phyloP scores from a whole-genome alignment of 2,888 invertebrate genomes.

The Pseudococcus viburni region DNA sequence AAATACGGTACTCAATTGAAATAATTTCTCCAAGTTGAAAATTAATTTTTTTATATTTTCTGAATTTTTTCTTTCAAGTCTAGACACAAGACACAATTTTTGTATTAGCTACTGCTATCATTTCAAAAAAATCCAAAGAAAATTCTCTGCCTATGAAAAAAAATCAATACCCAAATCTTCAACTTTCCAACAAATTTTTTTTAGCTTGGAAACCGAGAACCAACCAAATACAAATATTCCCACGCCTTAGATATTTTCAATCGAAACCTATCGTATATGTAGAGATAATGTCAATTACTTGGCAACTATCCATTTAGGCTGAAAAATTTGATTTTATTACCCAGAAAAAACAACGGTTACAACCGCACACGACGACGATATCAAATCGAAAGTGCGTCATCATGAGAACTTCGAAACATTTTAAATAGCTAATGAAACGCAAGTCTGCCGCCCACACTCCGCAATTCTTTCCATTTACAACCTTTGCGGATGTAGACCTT shows the following conservation, averaged over 20 bases:
- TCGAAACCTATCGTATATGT: neutral
- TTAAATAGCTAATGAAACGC: conserved; percentile 5
- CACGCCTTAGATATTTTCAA: neutral
- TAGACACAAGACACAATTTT: too few relatives aligned
- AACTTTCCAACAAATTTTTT: too few relatives aligned
- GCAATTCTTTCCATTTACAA: neutral
- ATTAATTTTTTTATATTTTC: too few relatives aligned
- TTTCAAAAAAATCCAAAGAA: too few relatives aligned
- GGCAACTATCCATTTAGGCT: neutral
- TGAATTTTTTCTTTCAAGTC: too few relatives aligned
- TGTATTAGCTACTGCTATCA: too few relatives aligned
- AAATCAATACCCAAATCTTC: too few relatives aligned
- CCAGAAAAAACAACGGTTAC: neutral
- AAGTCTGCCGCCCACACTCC: neutral
- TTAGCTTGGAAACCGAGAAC: too few relatives aligned
- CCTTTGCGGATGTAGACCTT: neutral
- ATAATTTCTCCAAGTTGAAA: too few relatives aligned
- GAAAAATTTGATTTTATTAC: conserved; percentile 1
- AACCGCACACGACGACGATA: neutral
- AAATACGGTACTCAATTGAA: too few relatives aligned
- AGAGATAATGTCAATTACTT: neutral
- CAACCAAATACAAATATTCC: too few relatives aligned
- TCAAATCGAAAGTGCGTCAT: neutral
- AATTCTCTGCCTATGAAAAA: too few relatives aligned
- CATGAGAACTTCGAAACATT: neutral